Evolutionary conservation across 2,797 vertebrate species (phyloP), one percentile per base, ranked within the genome.

Genomic region (Benthosema pterotum): DNA sequence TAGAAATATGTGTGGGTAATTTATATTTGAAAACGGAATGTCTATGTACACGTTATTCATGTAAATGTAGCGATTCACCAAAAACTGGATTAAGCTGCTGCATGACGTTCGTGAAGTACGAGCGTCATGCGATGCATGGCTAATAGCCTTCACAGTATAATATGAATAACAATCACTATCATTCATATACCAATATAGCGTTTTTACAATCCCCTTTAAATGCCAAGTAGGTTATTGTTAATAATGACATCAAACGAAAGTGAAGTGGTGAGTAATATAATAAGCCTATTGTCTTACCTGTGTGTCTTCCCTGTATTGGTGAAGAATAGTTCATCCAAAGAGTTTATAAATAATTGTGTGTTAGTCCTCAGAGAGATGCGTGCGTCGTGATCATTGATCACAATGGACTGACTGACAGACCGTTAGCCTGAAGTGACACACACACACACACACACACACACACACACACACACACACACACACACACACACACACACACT

Each of bases 231-330:
- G n/a, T n/a, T n/a, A 15, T 5, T 16, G 13, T n/a, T 14, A 3
- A 14, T 60, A 55, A 14, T 1, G 57, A 4, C 22, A 25, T 5
- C 22, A 25, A 25, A 25, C 22, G 22, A 25, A 25, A 3, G 22
- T 25, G 22, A n/a, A n/a, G n/a, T 25, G 22, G 22, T 25, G 22
- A 25, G n/a, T n/a, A 7, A n/a, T 15, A 48, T 5, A 1, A 5
- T 55, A 32, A n/a, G n/a, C n/a, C n/a, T 42, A 15, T 32, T 42
- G 14, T 1, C 85, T 83, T 65, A 90, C 88, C 88, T 77, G 42
- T 76, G n/a, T 67, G 38, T 12, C 57, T 4, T 75, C 38, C 67
- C 52, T 19, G 46, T 3, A 60, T 11, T 52, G 67, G 25, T 52
- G 67, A 19, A 17, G 50, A 78, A 67, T 6, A 9, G 28, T 54